Conservation (phyloP, 2,113 vertebrate species). For the Ophthalmolycus amberensis region DNA sequence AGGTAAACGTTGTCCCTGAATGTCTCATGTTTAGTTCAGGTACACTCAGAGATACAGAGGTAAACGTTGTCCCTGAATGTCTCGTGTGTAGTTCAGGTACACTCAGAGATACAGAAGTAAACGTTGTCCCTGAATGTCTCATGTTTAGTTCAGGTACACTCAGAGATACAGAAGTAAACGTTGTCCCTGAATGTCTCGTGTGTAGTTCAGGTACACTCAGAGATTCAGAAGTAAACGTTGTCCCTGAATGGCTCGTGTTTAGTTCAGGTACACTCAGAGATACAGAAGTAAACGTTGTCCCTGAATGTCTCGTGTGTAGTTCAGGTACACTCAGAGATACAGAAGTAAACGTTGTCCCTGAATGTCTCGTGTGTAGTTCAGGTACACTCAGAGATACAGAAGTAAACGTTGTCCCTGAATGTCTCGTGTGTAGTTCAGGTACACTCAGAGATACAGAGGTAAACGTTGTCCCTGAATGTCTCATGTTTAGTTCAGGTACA, state of each 20-base stretch:
- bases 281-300: background rate
- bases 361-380: constrained; percentile 5
- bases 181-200: background rate
- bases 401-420: background rate
- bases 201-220: background rate
- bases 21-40: background rate
- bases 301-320: constrained; percentile 1
- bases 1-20: background rate
- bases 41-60: background rate
- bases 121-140: background rate
- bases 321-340: background rate
- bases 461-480: constrained; percentile 8
- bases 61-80: background rate
- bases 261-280: background rate
- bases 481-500: background rate
- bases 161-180: too few relatives aligned
- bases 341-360: background rate
- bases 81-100: background rate
- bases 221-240: background rate
- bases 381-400: background rate
- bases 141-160: background rate
- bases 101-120: background rate
- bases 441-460: background rate
- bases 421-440: background rate
- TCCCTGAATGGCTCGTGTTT: background rate